Evolutionary conservation across 2,888 invertebrate genomes (phyloP).

Genomic region (Homarus gammarus): DNA sequence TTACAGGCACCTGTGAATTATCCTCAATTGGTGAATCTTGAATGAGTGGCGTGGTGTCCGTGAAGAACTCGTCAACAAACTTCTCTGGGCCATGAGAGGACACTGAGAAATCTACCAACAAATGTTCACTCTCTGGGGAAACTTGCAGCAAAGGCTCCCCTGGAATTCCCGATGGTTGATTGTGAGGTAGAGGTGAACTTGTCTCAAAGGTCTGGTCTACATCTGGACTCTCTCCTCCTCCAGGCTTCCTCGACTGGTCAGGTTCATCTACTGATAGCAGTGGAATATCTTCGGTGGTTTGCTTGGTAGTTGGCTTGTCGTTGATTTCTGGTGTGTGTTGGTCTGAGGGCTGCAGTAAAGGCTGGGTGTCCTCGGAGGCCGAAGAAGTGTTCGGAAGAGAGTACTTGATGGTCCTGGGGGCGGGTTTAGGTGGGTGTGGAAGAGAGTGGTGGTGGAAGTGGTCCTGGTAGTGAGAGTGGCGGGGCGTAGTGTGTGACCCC

Average conservation of each 20-base stretch:
- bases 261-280: not conserved
- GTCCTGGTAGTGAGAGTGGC: constrained; percentile 44
- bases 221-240: not conserved
- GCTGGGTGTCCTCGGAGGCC: not conserved
- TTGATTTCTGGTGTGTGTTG: not conserved
- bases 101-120: too few species aligned
- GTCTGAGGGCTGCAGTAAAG: not conserved
- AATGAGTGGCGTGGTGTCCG: not conserved
- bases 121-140: not conserved
- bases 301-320: not conserved
- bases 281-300: not conserved
- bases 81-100: not conserved
- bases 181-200: not conserved
- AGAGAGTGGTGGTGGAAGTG: constrained; percentile 34
- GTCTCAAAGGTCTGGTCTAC: not conserved
- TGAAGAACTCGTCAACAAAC: not conserved
- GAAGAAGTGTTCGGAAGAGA: not conserved
- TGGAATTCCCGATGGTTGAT: not conserved
- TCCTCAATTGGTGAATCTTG: not conserved
- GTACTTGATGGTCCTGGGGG: constrained; percentile 6
- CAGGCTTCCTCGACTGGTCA: not conserved
- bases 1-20: not conserved
- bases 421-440: constrained; percentile 29
- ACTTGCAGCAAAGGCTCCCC: not conserved
- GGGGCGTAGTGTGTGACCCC: constrained; percentile 49